Evolutionary conservation across 2,797 vertebrate species (phyloP), one percentile per base, ranked within the genome.

Genomic region (Benthosema pterotum): DNA sequence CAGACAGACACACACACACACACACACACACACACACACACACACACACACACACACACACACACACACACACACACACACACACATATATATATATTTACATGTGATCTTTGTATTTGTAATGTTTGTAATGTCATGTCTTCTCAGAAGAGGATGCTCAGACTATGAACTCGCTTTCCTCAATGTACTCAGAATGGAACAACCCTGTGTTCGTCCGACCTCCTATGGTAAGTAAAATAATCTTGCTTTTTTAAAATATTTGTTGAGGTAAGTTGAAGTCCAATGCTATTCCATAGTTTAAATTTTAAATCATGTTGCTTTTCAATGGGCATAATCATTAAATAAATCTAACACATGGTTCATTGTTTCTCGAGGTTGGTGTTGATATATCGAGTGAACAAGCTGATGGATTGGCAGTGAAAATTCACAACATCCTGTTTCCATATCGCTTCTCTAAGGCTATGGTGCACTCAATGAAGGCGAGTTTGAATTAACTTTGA

Each of bases 401-500:
- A 76, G 94, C 95, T 1, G 94, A 95, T 7, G 92, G 77, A 54
- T 88, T 98, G 69, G 93, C 94, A 25, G 97, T 99, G 57, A 98
- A 97, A 89, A 93, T 98, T 74, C 96, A 99, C 86, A 99, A 97
- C 64, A 92, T 98, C 69, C 88, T 99, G 5, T 96, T 94, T 84
- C 95, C 96, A 0, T 99, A 98, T 61, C 95, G 95, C 62, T 99
- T 99, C 83, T 97, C 97, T 73, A 99, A 98, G 81, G 92, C 93
- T 42, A 99, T 99, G 98, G 93, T 99, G 79, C 91, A 94, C 71
- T 96, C 96, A 2, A 92, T 99, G 94, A 94, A 96, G 96, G 98
- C 90, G 92, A 79, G 71, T 52, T 8, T 48, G 32, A 38, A 38
- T 5, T 25, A 3, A 25, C 22, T 3, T 25, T 25, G 3, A 1